Conservation (phyloP, 1,140 invertebrate genomes). For the Triops cancriformis region DNA sequence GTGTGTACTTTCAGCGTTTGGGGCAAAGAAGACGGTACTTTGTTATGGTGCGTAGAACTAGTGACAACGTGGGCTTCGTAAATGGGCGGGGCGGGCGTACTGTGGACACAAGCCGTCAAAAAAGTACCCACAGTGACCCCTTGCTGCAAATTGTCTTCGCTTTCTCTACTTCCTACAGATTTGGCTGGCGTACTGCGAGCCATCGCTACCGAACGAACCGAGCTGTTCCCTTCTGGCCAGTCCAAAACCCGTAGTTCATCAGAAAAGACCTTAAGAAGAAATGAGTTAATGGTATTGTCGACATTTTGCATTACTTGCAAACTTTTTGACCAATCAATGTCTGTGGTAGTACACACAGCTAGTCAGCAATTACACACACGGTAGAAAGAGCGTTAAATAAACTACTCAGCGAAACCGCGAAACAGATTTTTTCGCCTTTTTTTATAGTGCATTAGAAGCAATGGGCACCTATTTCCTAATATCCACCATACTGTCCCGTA, state of each 20-base stretch:
- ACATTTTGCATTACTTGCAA: too few relatives aligned
- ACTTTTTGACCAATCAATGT: too few relatives aligned
- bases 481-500: too few relatives aligned
- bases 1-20: neutral
- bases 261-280: neutral
- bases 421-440: too few relatives aligned
- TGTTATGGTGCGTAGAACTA: conserved; percentile 7
- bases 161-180: neutral
- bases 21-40: neutral
- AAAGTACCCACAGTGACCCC: neutral
- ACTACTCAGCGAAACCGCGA: too few relatives aligned
- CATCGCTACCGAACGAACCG: neutral
- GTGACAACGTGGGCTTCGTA: conserved; percentile 26
- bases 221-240: neutral
- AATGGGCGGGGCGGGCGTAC: conserved; percentile 15
- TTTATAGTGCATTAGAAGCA: too few relatives aligned
- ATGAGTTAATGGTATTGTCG: too few relatives aligned
- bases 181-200: neutral
- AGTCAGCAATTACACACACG: too few relatives aligned
- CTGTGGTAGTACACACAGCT: too few relatives aligned
- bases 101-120: conserved; percentile 19
- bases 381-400: too few relatives aligned
- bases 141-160: neutral
- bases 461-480: too few relatives aligned
- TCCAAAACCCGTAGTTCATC: neutral